Conservation (phyloP, 2,113 vertebrate species). For the Syrmaticus mikado region DNA sequence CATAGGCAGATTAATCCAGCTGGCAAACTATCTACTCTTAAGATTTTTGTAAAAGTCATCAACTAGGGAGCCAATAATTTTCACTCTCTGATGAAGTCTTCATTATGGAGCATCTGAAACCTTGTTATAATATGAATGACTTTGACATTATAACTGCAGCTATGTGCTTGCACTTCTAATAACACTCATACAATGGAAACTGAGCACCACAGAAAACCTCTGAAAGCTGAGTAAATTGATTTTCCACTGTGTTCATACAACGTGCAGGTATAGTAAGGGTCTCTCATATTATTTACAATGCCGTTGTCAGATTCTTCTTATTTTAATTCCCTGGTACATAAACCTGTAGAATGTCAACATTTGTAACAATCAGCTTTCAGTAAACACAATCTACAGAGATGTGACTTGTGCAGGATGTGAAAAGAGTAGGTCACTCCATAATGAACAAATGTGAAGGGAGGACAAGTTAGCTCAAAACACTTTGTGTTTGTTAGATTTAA, state of each 20-base stretch:
- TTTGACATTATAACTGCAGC: slow-evolving; percentile 64
- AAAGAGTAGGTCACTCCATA: slow-evolving; percentile 41
- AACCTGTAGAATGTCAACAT: slow-evolving; percentile 60
- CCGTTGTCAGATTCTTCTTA: slow-evolving; percentile 58
- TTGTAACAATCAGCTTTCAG: slow-evolving; percentile 67
- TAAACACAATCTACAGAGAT: slow-evolving; percentile 55
- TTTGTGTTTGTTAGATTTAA: slow-evolving; percentile 65
- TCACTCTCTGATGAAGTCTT: slow-evolving; percentile 55
- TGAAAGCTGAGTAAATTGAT: slow-evolving; percentile 55
- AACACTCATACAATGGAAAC: slow-evolving; percentile 16
- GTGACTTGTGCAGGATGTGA: slow-evolving; percentile 23
- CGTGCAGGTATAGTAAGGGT: slow-evolving; percentile 42
- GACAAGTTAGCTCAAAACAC: slow-evolving; percentile 50
- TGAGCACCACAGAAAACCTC: slow-evolving; percentile 41
- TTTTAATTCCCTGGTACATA: slow-evolving; percentile 61
- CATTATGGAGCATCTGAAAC: slow-evolving; percentile 19
- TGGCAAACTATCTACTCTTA: slow-evolving; percentile 56
- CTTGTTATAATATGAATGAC: slow-evolving; percentile 18
- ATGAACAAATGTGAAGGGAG: slow-evolving; percentile 43
- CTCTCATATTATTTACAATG: slow-evolving; percentile 39
- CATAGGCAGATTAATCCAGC: slow-evolving; percentile 55
- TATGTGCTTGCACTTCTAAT: slow-evolving; percentile 53
- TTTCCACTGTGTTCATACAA: slow-evolving; percentile 41
- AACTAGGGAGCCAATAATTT: slow-evolving; percentile 35
- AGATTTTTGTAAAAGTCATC: slow-evolving; percentile 45